phyloP scores from a whole-genome alignment of 2,113 vertebrate species.

The Ceuthmochares aereus region DNA sequence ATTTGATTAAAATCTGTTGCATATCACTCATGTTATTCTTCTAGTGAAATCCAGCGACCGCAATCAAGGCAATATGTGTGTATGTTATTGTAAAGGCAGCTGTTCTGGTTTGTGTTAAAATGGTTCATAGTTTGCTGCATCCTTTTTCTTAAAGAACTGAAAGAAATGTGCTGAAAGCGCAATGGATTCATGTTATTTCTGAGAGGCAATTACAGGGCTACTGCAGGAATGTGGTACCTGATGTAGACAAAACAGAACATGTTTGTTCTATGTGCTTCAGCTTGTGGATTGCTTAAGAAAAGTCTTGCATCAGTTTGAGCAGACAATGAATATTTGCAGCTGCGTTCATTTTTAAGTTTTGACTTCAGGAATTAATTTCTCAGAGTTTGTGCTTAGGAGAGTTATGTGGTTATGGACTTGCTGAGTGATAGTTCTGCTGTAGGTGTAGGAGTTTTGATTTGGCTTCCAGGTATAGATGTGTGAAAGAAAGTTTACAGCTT shows the following conservation, averaged over 20 bases:
- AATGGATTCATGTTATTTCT: not conserved
- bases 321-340: not conserved
- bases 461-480: not conserved
- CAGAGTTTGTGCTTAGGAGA: not conserved
- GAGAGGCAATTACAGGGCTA: rapidly evolving
- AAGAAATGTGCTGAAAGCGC: not conserved
- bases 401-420: not conserved
- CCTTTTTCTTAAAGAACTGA: not conserved
- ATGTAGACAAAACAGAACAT: not conserved
- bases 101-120: rapidly evolving
- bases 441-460: not conserved
- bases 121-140: not conserved
- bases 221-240: not conserved
- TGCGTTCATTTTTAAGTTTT: not conserved
- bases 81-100: not conserved
- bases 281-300: not conserved
- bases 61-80: not conserved
- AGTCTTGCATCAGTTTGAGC: not conserved
- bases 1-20: not conserved
- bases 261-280: not conserved
- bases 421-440: rapidly evolving
- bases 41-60: not conserved
- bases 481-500: not conserved
- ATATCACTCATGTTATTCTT: not conserved
- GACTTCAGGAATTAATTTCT: not conserved